Evolutionary conservation across 2,888 invertebrate species (phyloP).

Genomic region (Tetragonula carbonaria): DNA sequence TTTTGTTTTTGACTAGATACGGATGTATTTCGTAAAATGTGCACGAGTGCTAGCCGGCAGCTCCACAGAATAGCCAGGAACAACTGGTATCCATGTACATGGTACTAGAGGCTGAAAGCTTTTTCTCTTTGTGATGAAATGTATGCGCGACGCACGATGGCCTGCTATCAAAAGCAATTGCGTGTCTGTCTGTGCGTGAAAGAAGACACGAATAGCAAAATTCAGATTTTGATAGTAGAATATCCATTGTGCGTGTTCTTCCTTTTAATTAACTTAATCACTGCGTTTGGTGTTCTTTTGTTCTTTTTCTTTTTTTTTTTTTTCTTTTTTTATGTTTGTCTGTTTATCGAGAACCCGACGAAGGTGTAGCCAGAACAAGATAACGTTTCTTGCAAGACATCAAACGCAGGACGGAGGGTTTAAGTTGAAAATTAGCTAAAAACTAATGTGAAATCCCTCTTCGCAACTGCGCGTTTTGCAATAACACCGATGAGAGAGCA

Average conservation of each 20-base stretch:
- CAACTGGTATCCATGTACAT: conserved; percentile 53
- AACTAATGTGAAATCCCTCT: conserved; percentile 40
- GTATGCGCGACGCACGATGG: conserved; percentile 76
- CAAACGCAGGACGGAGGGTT: conserved; percentile 55
- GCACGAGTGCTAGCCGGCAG: conserved; percentile 75
- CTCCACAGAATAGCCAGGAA: conserved; percentile 79
- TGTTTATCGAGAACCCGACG: not conserved
- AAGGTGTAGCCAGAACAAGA: not conserved
- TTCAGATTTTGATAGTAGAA: conserved; percentile 34
- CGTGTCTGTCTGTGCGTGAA: not conserved
- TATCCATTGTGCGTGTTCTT: conserved; percentile 37
- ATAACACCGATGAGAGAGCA: conserved; percentile 49
- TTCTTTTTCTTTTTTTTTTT: not conserved
- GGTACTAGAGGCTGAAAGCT: conserved; percentile 75
- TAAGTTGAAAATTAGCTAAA: conserved; percentile 59
- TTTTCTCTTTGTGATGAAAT: conserved; percentile 73
- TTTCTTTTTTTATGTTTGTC: not conserved
- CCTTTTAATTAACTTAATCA: conserved; percentile 34
- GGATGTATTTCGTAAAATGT: conserved; percentile 72
- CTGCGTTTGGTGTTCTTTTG: conserved; percentile 43
- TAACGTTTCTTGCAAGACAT: conserved; percentile 31
- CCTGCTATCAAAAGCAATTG: conserved; percentile 48
- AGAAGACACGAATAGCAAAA: not conserved
- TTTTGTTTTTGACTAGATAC: conserved; percentile 52
- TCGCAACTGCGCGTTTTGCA: conserved; percentile 68